phyloP scores from a whole-genome alignment of 2,797 vertebrate species.

The Aratinga solstitialis region DNA sequence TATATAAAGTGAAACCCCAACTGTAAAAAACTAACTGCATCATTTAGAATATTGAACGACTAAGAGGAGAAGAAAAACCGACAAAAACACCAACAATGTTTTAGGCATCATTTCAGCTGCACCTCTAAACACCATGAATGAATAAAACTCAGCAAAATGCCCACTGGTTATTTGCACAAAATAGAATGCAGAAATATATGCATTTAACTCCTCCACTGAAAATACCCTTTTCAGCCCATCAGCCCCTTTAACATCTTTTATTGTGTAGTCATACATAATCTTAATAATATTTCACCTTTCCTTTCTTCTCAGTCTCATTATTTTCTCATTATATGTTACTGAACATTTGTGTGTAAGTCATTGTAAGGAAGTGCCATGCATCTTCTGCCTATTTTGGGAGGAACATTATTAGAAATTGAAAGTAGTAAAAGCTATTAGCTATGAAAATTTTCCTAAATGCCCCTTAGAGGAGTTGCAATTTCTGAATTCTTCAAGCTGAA shows the following conservation, averaged over 20 bases:
- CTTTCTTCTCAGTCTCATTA: not conserved
- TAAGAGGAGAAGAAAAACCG: not conserved
- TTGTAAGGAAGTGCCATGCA: not conserved
- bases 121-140: conserved; percentile 6
- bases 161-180: not conserved
- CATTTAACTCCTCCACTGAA: not conserved
- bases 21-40: conserved; percentile 40
- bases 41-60: conserved; percentile 33
- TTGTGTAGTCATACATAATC: not conserved
- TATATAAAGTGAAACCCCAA: conserved; percentile 49
- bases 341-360: conserved; percentile 15
- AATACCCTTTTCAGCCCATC: not conserved
- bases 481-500: not conserved
- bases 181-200: not conserved
- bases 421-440: not conserved
- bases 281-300: conserved; percentile 18
- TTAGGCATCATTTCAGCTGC: not conserved
- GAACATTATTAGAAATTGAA: not conserved
- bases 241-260: not conserved
- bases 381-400: not conserved
- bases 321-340: not conserved
- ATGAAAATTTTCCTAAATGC: not conserved
- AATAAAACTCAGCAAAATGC: conserved; percentile 9
- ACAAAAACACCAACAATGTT: not conserved
- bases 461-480: not conserved